Percentiles rank a stretch among this genome's conserved stretches.
Conservation (phyloP, 2,113 vertebrate species). For the Microcebus griseorufus region DNA sequence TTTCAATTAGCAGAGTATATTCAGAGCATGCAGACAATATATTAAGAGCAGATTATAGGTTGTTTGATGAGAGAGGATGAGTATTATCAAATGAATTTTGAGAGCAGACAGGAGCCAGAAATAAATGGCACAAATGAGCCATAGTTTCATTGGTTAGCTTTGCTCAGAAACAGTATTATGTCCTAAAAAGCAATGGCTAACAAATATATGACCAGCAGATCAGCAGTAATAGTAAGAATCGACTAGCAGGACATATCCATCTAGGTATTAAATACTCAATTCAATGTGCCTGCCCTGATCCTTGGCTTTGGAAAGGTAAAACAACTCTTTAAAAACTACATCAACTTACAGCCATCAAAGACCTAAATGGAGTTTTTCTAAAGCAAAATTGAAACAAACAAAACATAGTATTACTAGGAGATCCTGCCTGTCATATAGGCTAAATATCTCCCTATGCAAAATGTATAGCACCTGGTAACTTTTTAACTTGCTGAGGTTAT, state of each 20-base stretch:
- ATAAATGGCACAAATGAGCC: not conserved
- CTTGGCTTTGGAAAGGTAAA: not conserved
- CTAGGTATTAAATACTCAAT: not conserved
- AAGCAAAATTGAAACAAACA: not conserved
- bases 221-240: not conserved
- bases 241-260: not conserved
- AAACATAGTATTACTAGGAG: not conserved
- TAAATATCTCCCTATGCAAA: not conserved
- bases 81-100: not conserved
- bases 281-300: not conserved
- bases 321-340: not conserved
- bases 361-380: not conserved
- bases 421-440: not conserved
- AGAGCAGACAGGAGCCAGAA: not conserved
- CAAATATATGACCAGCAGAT: not conserved
- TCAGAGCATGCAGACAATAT: not conserved
- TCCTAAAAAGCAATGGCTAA: not conserved
- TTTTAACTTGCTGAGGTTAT: not conserved
- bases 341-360: not conserved
- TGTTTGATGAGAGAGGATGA: not conserved
- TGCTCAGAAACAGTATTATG: not conserved
- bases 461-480: not conserved
- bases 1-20: not conserved
- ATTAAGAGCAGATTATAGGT: not conserved
- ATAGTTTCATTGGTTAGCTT: not conserved